Percentiles rank a stretch among this genome's conserved stretches.
Evolutionary conservation across 2,888 invertebrate species (phyloP).

Genomic region (Conus canariensis): DNA sequence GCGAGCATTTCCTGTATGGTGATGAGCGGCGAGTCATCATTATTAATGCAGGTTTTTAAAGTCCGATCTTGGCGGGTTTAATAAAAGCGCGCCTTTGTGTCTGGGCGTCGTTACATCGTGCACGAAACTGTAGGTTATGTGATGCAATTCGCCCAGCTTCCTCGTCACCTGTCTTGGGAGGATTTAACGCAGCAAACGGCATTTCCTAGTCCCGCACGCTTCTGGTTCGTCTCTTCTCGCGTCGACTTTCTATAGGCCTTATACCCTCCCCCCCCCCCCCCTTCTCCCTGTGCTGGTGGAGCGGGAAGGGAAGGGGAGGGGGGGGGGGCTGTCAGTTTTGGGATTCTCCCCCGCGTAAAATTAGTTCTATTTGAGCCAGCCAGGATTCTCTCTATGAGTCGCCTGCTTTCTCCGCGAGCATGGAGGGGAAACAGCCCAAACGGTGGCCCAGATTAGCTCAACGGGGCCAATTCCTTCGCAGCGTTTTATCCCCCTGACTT

Average conservation of each 20-base stretch:
- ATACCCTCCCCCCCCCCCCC: no score
- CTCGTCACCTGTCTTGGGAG: neutral
- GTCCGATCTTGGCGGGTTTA: neutral
- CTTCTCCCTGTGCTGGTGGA: no score
- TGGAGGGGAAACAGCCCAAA: constrained; percentile 21
- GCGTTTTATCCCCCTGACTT: constrained; percentile 11
- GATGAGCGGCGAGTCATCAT: neutral
- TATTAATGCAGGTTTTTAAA: neutral
- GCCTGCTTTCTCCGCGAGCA: neutral
- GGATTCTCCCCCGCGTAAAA: neutral
- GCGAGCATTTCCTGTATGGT: constrained; percentile 5
- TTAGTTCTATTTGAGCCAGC: constrained; percentile 35
- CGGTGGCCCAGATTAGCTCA: constrained; percentile 26
- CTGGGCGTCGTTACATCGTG: neutral
- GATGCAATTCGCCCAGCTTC: neutral
- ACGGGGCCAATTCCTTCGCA: constrained; percentile 37
- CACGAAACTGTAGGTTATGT: no score
- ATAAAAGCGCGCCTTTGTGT: neutral
- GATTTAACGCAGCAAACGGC: neutral
- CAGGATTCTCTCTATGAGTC: constrained; percentile 10
- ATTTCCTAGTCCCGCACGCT: neutral
- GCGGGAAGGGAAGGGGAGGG: no score
- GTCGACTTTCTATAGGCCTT: neutral
- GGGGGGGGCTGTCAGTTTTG: neutral
- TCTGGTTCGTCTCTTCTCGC: neutral